Conservation (phyloP, 2,113 vertebrate species). For the Limanda limanda region DNA sequence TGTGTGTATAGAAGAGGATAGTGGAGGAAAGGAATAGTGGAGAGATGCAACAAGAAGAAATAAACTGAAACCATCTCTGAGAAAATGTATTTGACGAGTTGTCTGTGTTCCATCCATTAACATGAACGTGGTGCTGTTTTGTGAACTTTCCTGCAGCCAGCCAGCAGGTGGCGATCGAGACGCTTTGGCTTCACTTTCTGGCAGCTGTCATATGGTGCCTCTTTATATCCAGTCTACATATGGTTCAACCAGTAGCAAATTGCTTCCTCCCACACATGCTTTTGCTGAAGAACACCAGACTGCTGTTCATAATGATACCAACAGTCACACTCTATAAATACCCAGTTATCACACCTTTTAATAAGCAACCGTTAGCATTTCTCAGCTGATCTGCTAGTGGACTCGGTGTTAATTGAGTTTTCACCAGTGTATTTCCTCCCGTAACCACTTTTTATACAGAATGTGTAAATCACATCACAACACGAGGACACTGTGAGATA, state of each 20-base stretch:
- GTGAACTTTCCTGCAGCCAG: too few species aligned
- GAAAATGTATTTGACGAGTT: too few species aligned
- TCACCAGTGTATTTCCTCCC: neutral
- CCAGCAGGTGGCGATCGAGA: too few species aligned
- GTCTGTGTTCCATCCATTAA: too few species aligned
- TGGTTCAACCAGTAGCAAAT: too few species aligned
- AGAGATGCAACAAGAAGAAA: neutral
- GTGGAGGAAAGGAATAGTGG: too few species aligned
- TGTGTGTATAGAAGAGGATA: neutral
- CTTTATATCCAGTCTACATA: too few species aligned
- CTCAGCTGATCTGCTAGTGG: too few species aligned
- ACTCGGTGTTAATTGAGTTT: neutral
- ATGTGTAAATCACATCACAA: neutral
- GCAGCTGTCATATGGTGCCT: too few species aligned
- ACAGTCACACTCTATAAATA: slow-evolving; percentile 6
- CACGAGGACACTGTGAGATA: neutral
- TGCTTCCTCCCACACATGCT: neutral
- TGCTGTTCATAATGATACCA: neutral
- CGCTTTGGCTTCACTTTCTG: too few species aligned
- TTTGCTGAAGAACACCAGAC: neutral
- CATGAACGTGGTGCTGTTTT: too few species aligned
- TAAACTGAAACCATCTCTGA: too few species aligned
- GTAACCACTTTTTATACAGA: neutral
- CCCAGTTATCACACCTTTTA: slow-evolving; percentile 14
- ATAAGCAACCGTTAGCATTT: slow-evolving; percentile 8